phyloP scores from a whole-genome alignment of 1,140 invertebrate species.

The Temnothorax curvispinosus region DNA sequence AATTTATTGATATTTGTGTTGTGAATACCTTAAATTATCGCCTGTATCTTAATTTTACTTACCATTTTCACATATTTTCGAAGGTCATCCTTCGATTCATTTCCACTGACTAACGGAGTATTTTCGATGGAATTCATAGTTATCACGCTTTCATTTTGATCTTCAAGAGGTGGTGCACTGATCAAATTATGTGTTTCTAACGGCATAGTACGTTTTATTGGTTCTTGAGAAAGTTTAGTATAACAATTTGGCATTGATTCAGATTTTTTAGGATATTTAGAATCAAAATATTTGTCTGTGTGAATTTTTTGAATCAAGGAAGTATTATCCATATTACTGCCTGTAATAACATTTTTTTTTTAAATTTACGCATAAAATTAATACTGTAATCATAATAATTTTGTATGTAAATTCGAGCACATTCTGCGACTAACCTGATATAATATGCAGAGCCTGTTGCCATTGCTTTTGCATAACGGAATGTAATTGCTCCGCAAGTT shows the following conservation, averaged over 20 bases:
- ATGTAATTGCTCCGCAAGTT: constrained; percentile 91
- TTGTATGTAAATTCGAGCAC: background rate
- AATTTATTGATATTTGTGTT: background rate
- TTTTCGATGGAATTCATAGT: constrained; percentile 79
- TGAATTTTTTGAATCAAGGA: constrained; percentile 77
- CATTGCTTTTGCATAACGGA: constrained; percentile 92
- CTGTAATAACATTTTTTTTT: constrained; percentile 57
- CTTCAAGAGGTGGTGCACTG: constrained; percentile 62
- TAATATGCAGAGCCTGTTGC: constrained; percentile 91
- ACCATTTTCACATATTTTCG: constrained; percentile 84
- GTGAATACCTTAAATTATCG: background rate
- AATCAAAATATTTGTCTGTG: constrained; percentile 80
- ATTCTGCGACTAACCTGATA: constrained; percentile 84
- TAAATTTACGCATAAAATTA: background rate
- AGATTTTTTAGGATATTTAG: constrained; percentile 73
- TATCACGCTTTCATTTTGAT: constrained; percentile 77
- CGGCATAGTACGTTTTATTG: constrained; percentile 72
- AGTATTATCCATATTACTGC: constrained; percentile 79
- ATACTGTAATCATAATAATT: background rate
- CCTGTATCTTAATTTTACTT: background rate
- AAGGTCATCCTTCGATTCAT: constrained; percentile 80
- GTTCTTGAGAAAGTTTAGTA: constrained; percentile 72
- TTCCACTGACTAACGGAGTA: constrained; percentile 74
- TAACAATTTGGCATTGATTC: constrained; percentile 76
- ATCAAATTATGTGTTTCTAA: constrained; percentile 63